Evolutionary conservation across 2,113 vertebrate species (phyloP).

Genomic region (Pica pica): DNA sequence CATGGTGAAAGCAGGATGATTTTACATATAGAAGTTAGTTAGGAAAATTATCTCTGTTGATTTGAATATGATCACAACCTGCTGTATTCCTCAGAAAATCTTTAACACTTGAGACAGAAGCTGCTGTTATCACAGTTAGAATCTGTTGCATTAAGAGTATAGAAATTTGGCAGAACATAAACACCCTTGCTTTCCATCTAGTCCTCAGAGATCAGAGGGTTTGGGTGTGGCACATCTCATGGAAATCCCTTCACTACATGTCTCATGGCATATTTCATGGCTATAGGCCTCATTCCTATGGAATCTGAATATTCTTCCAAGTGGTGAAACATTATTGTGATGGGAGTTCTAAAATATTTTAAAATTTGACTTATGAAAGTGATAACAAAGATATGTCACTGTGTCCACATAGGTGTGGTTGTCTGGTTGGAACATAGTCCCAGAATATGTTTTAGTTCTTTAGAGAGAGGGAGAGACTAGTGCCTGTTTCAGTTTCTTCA

Average conservation of each 20-base stretch:
- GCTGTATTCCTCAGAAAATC: not conserved
- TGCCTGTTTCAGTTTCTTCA: not conserved
- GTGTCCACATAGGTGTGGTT: not conserved
- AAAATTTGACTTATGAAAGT: not conserved
- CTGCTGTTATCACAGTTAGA: not conserved
- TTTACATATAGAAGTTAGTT: not conserved
- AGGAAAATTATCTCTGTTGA: not conserved
- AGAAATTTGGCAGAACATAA: not conserved
- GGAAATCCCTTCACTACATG: not conserved
- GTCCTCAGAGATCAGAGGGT: not conserved
- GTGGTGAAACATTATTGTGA: not conserved
- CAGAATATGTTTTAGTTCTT: not conserved
- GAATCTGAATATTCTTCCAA: not conserved
- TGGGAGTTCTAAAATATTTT: not conserved
- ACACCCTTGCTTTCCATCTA: not conserved
- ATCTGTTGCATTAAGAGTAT: not conserved
- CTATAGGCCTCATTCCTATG: not conserved
- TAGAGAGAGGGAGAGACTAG: not conserved
- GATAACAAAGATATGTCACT: not conserved
- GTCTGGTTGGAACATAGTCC: not conserved
- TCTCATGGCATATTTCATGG: not conserved
- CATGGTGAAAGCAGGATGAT: not conserved
- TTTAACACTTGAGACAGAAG: not conserved
- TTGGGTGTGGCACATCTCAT: not conserved
- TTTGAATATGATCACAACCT: not conserved